Base-by-base conservation (phyloP, 1,140 invertebrate genomes). In the Drosophila orosa region DNA sequence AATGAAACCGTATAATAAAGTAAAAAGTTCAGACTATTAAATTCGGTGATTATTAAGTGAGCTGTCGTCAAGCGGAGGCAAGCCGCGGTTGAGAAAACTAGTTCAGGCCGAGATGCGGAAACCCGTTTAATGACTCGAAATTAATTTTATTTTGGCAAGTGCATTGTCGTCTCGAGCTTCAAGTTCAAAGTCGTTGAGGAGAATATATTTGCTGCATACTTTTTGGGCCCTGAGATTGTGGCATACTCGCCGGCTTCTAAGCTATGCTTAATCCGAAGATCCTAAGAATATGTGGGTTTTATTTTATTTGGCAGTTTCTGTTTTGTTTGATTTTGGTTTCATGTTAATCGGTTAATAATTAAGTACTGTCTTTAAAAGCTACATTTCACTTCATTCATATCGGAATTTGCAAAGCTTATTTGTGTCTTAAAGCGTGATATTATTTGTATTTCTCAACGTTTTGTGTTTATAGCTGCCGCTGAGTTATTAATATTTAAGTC, bases 21-120 rank as follows among this genome's bases (percentile, higher is more conserved):
- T 60, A 42, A 60, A 60, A 66, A 31, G 57, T 33, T 66, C 10
- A 33, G 44, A 17, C 45, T 39, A 68, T 42, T 66, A 68, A 66
- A 52, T 19, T 15, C 3, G 15, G 19, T 1, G 19, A 47, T 47
- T 66, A 48, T 66, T 47, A 31, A 24, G 60, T 62, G 35, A 63
- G 50, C 54, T 76, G 73, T 76, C 62, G 73, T 75, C 73, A 76
- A 76, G 61, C 73, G 73, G 39, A 57, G 55, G 25, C 33, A 15
- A 24, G 19, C 10, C 29, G 29, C 45, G 8, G 15, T 22, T 37
- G 13, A 54, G 29, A 29, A 59, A 75, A 75, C 61, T 75, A 75
- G 73, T 58, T 75, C 60, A 75, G 62, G 22, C 39, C n/a, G 22
- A 57, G 37, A 75, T 54, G 48, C 61, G 45, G 60, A 76, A 76